A percentile compares a stretch with the other conserved stretches of the same genome.
Conservation (phyloP, 2,797 vertebrate genomes). For the Valencia hispanica region DNA sequence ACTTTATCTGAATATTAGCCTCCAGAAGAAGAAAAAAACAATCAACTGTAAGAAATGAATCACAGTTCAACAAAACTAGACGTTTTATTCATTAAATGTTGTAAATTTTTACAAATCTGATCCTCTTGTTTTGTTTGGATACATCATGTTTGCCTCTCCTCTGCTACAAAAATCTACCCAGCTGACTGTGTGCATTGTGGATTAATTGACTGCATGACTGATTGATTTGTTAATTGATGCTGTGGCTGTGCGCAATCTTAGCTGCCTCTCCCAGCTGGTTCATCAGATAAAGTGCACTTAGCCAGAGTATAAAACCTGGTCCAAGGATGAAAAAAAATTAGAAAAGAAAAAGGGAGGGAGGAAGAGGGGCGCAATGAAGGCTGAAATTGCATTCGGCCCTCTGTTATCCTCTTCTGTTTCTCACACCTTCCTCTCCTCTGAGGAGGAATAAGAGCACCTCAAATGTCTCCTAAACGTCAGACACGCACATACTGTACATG, state of each 20-base stretch:
- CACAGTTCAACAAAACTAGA: not conserved
- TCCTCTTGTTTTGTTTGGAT: constrained; percentile 24
- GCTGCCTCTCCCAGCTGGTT: constrained; percentile 51
- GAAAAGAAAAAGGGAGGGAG: constrained; percentile 10
- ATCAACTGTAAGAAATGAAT: not conserved
- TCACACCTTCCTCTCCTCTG: constrained; percentile 33
- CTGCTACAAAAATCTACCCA: constrained; percentile 53
- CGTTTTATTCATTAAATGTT: not conserved
- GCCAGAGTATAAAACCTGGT: constrained; percentile 56
- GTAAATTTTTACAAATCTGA: constrained; percentile 13
- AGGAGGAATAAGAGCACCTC: constrained; percentile 28
- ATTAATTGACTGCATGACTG: constrained; percentile 62
- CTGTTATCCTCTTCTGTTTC: constrained; percentile 38
- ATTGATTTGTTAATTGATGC: constrained; percentile 74
- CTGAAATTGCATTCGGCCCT: constrained; percentile 46
- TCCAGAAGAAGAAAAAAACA: not conserved
- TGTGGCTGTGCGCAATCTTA: constrained; percentile 57
- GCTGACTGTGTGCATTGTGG: constrained; percentile 49
- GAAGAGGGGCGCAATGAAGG: constrained; percentile 22
- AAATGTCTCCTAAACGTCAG: constrained; percentile 10
- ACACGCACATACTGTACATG: constrained; percentile 1
- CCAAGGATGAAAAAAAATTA: constrained; percentile 47
- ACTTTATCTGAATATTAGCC: not conserved
- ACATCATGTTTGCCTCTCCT: constrained; percentile 25
- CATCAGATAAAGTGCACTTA: constrained; percentile 80